Base-by-base conservation (phyloP, 2,797 vertebrate genomes). In the Bufotes viridis region DNA sequence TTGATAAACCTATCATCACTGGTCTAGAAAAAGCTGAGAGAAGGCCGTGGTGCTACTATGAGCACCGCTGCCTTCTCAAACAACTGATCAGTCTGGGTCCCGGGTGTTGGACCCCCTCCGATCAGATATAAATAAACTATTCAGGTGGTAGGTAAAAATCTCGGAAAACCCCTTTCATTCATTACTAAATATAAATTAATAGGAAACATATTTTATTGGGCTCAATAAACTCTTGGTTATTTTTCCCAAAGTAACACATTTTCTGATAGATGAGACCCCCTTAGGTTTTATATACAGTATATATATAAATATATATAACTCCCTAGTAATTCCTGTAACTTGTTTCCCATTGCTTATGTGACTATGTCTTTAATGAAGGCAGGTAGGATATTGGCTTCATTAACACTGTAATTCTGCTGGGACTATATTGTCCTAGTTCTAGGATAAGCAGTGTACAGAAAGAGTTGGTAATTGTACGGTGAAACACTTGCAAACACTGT, bases 321-420 rank as follows among this genome's bases (percentile, higher is more conserved):
- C 6, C 18, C 26, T 10, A 15, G 67, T 34, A 65, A 63, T 67
- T 67, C 76, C 20, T 7, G 14, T 60, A 55, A 3, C 22, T 24
- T 0, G 17, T 26, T 76, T 81, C 49, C 26, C 80, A 49, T 15
- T 29, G 70, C 26, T 29, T 17, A 2, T 34, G n/a, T n/a, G n/a
- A n/a, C 3, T 34, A 18, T 69, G 51, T 55, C 29, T 51, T 74
- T 88, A 63, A 42, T 78, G 49, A 74, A 76, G 79, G 70, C 83
- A 76, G 53, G 78, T 85, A 49, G 74, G 49, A 70, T 63, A 58
- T 88, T 75, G 51, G 34, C 69, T 85, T 82, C 82, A 86, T 89
- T 89, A 85, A 58, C 69, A 86, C 69, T 75, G 17, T 22, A 76
- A 85, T 82, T 82, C 87, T 75, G 17, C 58, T 81, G 83, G 78